Evolutionary conservation across 1,140 invertebrate species (phyloP).

Genomic region (Drosophila kohkoa): DNA sequence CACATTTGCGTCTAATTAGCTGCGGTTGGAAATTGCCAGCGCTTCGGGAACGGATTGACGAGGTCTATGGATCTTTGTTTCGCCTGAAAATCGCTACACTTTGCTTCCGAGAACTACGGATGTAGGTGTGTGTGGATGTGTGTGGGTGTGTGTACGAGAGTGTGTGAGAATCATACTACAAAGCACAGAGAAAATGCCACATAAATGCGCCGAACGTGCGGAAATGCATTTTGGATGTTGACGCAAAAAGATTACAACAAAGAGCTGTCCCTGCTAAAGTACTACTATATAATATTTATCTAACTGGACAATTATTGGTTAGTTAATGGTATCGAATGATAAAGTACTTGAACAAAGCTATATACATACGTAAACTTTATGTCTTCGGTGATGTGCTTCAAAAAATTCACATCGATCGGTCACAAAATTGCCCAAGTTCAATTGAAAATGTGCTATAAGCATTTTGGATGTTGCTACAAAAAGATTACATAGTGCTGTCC

Average conservation of each 20-base stretch:
- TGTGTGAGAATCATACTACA: slow-evolving; percentile 26
- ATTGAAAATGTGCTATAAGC: too few species aligned
- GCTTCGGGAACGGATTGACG: slow-evolving; percentile 6
- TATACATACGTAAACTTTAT: too few species aligned
- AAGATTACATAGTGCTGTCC: slow-evolving; percentile 45
- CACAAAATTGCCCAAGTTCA: too few species aligned
- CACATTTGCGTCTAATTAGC: slow-evolving; percentile 82
- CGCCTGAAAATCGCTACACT: slow-evolving; percentile 75
- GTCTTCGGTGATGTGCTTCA: too few species aligned
- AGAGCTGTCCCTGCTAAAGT: slow-evolving; percentile 22
- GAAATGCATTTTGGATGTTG: slow-evolving; percentile 73
- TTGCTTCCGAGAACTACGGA: slow-evolving; percentile 84
- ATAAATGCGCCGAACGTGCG: slow-evolving; percentile 71
- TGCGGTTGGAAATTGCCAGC: slow-evolving; percentile 45
- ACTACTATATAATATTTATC: neutral
- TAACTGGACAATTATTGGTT: slow-evolving; percentile 1
- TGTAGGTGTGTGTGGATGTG: slow-evolving; percentile 41
- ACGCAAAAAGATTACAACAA: slow-evolving; percentile 46
- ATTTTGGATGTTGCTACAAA: neutral
- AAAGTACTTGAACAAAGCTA: neutral
- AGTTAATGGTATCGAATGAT: neutral
- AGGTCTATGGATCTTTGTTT: slow-evolving; percentile 43
- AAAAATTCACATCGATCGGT: too few species aligned
- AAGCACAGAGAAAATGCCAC: slow-evolving; percentile 54
- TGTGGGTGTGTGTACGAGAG: neutral